Percentiles rank a stretch among this genome's conserved stretches.
phyloP scores from a whole-genome alignment of 2,888 invertebrate species.

The Bombylius major region DNA sequence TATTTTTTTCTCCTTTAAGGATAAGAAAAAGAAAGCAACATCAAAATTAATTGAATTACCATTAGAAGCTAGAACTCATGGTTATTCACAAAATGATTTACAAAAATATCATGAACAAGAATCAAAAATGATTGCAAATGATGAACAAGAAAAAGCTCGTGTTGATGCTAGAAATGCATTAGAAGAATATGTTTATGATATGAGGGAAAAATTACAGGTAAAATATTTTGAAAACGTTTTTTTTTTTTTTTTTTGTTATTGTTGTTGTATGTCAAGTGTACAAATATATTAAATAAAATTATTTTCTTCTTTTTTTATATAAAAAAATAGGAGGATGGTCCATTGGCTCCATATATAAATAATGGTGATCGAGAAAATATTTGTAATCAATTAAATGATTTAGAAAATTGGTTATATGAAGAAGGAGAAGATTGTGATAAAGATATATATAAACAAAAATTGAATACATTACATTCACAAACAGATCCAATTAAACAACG shows the following conservation, averaged over 20 bases:
- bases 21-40: constrained; percentile 58
- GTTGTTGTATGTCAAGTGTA: no score
- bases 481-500: constrained; percentile 85
- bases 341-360: constrained; percentile 61
- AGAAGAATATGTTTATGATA: constrained; percentile 96
- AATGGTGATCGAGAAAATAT: constrained; percentile 54
- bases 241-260: no score
- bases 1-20: constrained; percentile 16
- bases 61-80: constrained; percentile 62
- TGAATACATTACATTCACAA: constrained; percentile 50
- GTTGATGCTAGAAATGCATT: constrained; percentile 93
- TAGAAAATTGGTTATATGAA: constrained; percentile 96
- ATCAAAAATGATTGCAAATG: constrained; percentile 71
- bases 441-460: constrained; percentile 50
- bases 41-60: constrained; percentile 76
- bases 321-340: constrained; percentile 45
- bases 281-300: no score
- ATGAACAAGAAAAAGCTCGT: constrained; percentile 86
- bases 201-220: constrained; percentile 70
- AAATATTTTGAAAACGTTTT: neutral
- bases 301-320: neutral
- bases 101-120: constrained; percentile 68
- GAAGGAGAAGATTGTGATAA: constrained; percentile 85
- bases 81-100: constrained; percentile 57
- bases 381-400: constrained; percentile 57